Percentiles rank a stretch among this genome's conserved stretches.
Evolutionary conservation across 2,113 vertebrate species (phyloP).

Genomic region (Syrmaticus mikado): DNA sequence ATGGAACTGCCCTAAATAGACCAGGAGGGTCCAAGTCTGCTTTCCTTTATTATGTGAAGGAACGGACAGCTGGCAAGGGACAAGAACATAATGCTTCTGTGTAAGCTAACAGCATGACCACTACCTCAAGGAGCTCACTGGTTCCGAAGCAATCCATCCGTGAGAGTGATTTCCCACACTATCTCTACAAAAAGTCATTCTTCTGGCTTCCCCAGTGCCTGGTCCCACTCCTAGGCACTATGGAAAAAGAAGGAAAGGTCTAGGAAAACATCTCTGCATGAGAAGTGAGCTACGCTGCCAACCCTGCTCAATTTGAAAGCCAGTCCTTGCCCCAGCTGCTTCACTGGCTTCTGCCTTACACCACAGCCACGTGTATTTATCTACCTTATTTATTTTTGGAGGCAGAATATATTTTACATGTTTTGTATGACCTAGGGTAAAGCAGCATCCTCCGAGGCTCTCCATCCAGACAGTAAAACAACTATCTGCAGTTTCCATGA

Average conservation of each 20-base stretch:
- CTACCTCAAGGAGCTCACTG: background rate
- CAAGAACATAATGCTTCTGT: background rate
- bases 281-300: accelerated
- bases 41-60: accelerated
- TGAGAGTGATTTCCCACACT: background rate
- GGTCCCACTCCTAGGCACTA: background rate
- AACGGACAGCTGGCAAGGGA: background rate
- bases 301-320: background rate
- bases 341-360: background rate
- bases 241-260: background rate
- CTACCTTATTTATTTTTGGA: slow-evolving; percentile 4
- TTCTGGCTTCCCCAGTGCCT: accelerated
- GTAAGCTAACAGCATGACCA: background rate
- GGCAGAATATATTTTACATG: background rate
- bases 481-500: background rate
- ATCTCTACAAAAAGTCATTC: background rate
- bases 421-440: slow-evolving; percentile 17
- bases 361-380: background rate
- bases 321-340: background rate
- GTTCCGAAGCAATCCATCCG: background rate
- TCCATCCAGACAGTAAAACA: slow-evolving; percentile 41
- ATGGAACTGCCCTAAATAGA: background rate
- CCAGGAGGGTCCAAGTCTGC: background rate
- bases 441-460: slow-evolving; percentile 2
- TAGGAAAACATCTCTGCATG: background rate